Evolutionary conservation across 1,140 invertebrate species (phyloP).

Genomic region (Drosophila kepulauana): DNA sequence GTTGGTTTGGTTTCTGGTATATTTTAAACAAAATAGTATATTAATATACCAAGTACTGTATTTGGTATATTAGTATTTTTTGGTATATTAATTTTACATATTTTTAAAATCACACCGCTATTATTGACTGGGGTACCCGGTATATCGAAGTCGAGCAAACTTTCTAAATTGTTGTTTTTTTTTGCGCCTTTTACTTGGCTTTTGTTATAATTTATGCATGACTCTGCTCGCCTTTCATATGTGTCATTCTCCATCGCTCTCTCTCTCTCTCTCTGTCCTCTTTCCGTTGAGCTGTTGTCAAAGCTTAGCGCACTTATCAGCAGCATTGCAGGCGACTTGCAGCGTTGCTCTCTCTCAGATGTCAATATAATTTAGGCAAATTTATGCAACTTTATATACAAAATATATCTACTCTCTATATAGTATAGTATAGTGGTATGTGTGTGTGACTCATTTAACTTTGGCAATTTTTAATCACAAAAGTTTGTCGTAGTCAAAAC

Average conservation of each 20-base stretch:
- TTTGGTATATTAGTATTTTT: too few species aligned
- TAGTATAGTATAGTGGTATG: conserved; percentile 13
- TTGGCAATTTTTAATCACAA: conserved; percentile 77
- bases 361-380: conserved; percentile 82
- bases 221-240: conserved; percentile 60
- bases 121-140: too few species aligned
- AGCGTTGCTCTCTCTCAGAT: conserved; percentile 53
- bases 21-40: too few species aligned
- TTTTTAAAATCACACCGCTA: too few species aligned
- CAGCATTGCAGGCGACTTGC: conserved; percentile 67
- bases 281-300: conserved; percentile 1
- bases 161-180: neutral
- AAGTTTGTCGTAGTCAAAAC: conserved; percentile 51
- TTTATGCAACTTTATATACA: conserved; percentile 60
- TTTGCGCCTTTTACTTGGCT: conserved; percentile 28
- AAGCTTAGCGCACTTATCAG: conserved; percentile 74
- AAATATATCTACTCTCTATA: conserved; percentile 9
- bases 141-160: too few species aligned
- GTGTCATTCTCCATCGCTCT: conserved; percentile 7
- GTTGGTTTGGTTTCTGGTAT: too few species aligned
- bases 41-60: too few species aligned
- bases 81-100: too few species aligned
- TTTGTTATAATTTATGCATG: conserved; percentile 75
- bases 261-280: neutral
- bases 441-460: conserved; percentile 44